phyloP scores from a whole-genome alignment of 1,140 invertebrate species.

The Bombus vancouverensis region DNA sequence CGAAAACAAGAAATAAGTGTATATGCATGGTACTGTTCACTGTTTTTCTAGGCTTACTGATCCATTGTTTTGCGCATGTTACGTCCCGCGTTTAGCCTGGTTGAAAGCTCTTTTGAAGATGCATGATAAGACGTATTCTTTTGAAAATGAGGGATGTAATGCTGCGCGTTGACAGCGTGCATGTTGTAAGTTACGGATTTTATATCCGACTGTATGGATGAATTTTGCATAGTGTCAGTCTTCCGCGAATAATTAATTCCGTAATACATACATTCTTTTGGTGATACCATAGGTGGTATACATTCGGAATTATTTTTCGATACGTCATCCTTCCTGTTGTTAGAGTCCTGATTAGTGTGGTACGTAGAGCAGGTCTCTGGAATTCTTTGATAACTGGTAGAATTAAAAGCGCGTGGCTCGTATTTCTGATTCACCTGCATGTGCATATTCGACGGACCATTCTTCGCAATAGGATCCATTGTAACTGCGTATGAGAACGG shows the following conservation, averaged over 20 bases:
- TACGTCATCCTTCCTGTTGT: conserved; percentile 13
- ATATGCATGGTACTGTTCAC: background rate
- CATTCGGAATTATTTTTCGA: conserved; percentile 36
- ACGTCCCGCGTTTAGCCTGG: conserved; percentile 16
- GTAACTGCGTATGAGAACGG: conserved; percentile 26
- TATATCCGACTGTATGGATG: background rate
- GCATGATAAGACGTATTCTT: conserved; percentile 14
- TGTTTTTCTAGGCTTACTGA: conserved; percentile 21
- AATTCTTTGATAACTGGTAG: conserved; percentile 35
- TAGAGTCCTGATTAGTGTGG: background rate
- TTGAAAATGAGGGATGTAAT: conserved; percentile 28
- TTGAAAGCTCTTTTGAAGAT: conserved; percentile 19
- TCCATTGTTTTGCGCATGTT: conserved; percentile 34
- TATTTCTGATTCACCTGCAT: conserved; percentile 31
- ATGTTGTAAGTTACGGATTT: background rate
- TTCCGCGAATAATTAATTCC: conserved; percentile 34
- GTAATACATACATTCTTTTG: conserved; percentile 55
- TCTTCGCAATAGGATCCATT: conserved; percentile 30
- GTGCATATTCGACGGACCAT: conserved; percentile 9
- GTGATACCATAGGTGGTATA: conserved; percentile 59
- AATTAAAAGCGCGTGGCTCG: background rate
- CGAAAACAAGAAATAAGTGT: conserved; percentile 19
- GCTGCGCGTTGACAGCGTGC: background rate
- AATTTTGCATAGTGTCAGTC: conserved; percentile 12
- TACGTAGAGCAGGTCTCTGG: background rate